Base-by-base conservation (phyloP, 2,113 vertebrate genomes). In the Lanius ludovicianus region DNA sequence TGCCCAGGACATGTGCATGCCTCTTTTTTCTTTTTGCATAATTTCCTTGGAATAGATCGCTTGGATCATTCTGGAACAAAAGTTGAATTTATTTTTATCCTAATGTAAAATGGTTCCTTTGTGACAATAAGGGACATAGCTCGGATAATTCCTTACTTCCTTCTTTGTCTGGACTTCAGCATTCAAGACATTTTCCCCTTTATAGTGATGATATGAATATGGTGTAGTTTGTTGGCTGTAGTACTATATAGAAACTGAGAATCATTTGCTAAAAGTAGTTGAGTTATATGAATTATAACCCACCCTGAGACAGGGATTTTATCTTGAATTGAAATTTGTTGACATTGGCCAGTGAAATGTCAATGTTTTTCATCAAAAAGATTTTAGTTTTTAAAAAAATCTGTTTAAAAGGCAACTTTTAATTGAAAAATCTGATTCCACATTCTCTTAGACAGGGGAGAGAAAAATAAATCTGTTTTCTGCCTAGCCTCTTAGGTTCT, bases 1-100 rank as follows among this genome's bases (percentile, higher is more conserved):
- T 42, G 44, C 10, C 25, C 28, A 83, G 67, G 35, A 33, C 27
- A 42, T 0, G 0, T 46, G 23, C 17, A 13, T 25, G 2, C 11
- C 5, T 9, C 6, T 18, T 46, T 33, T 39, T 22, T 12, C 20
- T 55, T 52, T 64, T 46, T 50, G 7, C 11, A 13, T 42, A 7
- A 49, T 53, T 69, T 13, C 22, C n/a, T 79, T 65, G n/a, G 73
- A 84, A 57, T 16, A 42, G 13, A 23, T 56, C 4, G 7, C 31
- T 71, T 81, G 44, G 12, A 59, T 60, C 93, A 28, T 70, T 78
- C 77, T n/a, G 30, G 31, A 44, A 27, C 37, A 35, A 39, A 84
- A 83, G 6, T 44, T n/a, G 11, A 67, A 8, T 41, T 70, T 68
- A 30, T 64, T 81, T 63, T 10, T 44, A 50, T 50, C 47, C 11